phyloP scores from a whole-genome alignment of 1,140 invertebrate genomes.

The Coenobita brevimanus region DNA sequence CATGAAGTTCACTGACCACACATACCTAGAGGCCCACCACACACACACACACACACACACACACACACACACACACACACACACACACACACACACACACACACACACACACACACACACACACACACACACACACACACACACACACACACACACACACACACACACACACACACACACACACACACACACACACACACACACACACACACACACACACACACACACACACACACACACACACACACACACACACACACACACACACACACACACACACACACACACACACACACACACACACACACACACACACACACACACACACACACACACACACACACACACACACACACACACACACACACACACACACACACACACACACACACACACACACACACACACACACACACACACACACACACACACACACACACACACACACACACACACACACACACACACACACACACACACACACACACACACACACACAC shows the following conservation, averaged over 20 bases:
- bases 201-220: constrained; percentile 5
- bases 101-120: not conserved
- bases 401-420: too few species aligned
- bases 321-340: not conserved
- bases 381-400: not conserved
- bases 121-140: not conserved
- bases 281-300: not conserved
- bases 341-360: constrained; percentile 1
- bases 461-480: not conserved
- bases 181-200: not conserved
- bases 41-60: not conserved
- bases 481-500: not conserved
- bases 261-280: not conserved
- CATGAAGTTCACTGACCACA: too few species aligned
- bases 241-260: not conserved
- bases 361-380: constrained; percentile 12
- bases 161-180: not conserved
- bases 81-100: not conserved
- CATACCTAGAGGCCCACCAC: too few species aligned
- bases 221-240: constrained; percentile 10
- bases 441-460: not conserved
- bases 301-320: not conserved
- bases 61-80: not conserved
- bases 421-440: not conserved
- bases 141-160: not conserved